Evolutionary conservation across 2,888 invertebrate species (phyloP).

Genomic region (Drepana falcataria): DNA sequence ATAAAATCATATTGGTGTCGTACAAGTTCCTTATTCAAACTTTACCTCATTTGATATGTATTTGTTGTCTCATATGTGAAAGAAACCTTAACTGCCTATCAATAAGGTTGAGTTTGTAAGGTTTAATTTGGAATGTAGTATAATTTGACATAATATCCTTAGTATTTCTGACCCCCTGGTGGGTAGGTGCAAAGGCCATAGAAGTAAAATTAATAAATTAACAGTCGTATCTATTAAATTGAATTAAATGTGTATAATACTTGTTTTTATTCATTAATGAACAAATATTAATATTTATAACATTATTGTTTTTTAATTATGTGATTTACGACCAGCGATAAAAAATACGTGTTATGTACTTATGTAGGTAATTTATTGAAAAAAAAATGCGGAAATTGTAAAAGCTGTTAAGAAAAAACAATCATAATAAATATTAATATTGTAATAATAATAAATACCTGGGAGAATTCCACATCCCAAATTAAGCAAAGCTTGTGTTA

Average conservation of each 20-base stretch:
- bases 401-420: no score
- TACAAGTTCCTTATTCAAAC: conserved; percentile 24
- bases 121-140: neutral
- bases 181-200: conserved; percentile 30
- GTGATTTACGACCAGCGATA: no score
- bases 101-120: neutral
- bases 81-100: neutral
- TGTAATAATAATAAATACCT: no score
- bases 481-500: no score
- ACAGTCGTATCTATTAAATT: neutral
- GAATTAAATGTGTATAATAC: neutral
- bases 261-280: no score
- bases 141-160: conserved; percentile 15
- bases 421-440: no score
- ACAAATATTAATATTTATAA: no score
- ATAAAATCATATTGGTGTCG: conserved; percentile 34
- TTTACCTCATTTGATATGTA: conserved; percentile 9
- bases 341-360: no score
- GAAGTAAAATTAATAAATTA: conserved; percentile 7
- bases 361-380: no score
- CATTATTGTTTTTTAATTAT: no score
- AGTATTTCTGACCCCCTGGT: conserved; percentile 29
- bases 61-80: conserved; percentile 9
- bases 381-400: no score
- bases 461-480: no score